phyloP scores from a whole-genome alignment of 2,797 vertebrate genomes.

The Macropodus opercularis region DNA sequence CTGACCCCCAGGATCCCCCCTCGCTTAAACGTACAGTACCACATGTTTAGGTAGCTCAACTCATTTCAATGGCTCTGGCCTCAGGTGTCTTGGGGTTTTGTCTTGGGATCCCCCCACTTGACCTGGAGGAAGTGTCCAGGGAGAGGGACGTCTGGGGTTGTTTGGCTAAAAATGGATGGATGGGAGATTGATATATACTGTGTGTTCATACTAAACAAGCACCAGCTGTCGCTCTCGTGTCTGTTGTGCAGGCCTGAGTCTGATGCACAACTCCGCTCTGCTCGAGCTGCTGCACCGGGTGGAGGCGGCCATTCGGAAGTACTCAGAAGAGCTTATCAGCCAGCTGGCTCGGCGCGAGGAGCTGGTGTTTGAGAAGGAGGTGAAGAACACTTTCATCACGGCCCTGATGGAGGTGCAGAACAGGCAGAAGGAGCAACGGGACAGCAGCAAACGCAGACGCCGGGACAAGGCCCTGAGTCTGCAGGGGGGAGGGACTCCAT shows the following conservation, averaged over 20 bases:
- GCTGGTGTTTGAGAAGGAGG: slow-evolving; percentile 94
- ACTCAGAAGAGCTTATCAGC: slow-evolving; percentile 91
- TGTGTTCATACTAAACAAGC: no score
- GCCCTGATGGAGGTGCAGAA: slow-evolving; percentile 94
- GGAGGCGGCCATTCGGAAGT: slow-evolving; percentile 86
- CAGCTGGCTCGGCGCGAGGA: slow-evolving; percentile 92
- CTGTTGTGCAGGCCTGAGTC: slow-evolving; percentile 81
- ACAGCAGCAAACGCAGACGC: slow-evolving; percentile 87
- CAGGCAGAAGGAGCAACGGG: slow-evolving; percentile 92
- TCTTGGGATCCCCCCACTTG: no score
- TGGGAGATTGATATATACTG: no score
- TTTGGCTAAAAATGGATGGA: no score
- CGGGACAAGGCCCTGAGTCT: slow-evolving; percentile 90
- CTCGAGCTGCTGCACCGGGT: slow-evolving; percentile 85
- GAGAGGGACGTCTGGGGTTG: no score
- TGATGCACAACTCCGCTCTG: slow-evolving; percentile 85
- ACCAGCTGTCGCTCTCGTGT: accelerated
- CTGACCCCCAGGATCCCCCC: no score
- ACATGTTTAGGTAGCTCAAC: no score
- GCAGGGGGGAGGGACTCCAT: slow-evolving; percentile 71
- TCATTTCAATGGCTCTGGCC: no score
- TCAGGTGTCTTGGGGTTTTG: no score
- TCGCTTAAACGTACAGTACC: no score
- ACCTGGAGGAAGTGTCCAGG: no score
- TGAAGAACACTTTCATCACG: slow-evolving; percentile 95